Conservation (phyloP, 1,140 invertebrate species). For the Lepeophtheirus salmonis region DNA sequence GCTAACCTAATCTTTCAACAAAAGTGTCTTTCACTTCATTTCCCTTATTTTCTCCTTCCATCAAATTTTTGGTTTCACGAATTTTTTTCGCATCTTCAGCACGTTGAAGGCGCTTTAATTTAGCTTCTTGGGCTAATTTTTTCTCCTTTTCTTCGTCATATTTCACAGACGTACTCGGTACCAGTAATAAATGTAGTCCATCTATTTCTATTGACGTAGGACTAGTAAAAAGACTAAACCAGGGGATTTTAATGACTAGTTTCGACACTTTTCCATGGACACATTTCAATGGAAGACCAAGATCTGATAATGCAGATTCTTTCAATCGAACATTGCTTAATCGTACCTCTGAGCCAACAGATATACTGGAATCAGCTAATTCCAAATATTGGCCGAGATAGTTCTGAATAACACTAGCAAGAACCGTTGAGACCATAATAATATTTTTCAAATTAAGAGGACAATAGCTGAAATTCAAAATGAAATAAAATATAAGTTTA, state of each 20-base stretch:
- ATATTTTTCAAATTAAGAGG: background rate
- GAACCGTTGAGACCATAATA: constrained; percentile 3
- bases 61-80: too few relatives aligned
- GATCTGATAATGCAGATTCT: constrained; percentile 5
- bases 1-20: too few relatives aligned
- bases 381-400: constrained; percentile 12
- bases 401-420: background rate
- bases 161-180: constrained; percentile 1
- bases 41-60: background rate
- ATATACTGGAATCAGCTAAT: background rate
- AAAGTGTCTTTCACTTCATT: background rate
- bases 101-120: constrained; percentile 5
- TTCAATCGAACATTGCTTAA: constrained; percentile 8
- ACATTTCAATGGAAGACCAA: constrained; percentile 14
- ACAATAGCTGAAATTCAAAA: background rate
- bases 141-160: constrained; percentile 12
- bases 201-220: background rate
- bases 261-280: constrained; percentile 10
- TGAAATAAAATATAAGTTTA: background rate
- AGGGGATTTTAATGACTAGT: constrained; percentile 5
- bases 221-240: constrained; percentile 2
- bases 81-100: constrained; percentile 10
- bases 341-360: constrained; percentile 1
- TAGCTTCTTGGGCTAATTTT: constrained; percentile 1
- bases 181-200: constrained; percentile 5